A percentile compares a stretch with the other conserved stretches of the same genome.
Conservation (phyloP, 2,797 vertebrate species). For the Monodelphis domestica region DNA sequence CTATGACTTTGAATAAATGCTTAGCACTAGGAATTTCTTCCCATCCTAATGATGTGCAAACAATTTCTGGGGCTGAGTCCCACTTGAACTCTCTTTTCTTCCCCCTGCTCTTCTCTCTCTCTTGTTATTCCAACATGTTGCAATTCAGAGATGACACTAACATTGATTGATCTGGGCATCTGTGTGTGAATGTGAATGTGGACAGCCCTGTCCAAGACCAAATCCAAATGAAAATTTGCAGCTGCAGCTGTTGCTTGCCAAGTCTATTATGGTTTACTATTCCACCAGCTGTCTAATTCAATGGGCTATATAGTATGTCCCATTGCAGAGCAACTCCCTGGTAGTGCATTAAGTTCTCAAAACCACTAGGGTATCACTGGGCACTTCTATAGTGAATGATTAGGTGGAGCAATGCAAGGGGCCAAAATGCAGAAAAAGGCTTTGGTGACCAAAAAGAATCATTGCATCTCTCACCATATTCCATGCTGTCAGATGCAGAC, state of each 20-base stretch:
- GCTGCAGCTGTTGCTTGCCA: neutral
- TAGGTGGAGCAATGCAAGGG: neutral
- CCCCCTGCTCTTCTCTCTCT: neutral
- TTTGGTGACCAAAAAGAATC: fast-evolving
- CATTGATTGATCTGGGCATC: neutral
- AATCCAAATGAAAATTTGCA: neutral
- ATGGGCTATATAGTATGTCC: neutral
- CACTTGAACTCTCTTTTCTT: neutral
- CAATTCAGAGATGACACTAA: neutral
- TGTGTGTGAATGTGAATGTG: neutral
- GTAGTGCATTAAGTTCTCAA: neutral
- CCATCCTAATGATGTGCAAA: neutral
- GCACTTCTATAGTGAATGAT: neutral
- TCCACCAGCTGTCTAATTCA: neutral
- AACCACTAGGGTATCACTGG: neutral
- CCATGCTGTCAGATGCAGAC: fast-evolving
- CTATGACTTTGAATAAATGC: neutral
- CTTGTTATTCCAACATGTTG: neutral
- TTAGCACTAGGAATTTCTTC: neutral
- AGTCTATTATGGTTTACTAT: neutral
- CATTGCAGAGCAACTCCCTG: neutral
- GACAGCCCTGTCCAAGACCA: neutral
- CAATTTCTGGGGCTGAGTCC: neutral
- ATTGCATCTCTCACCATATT: fast-evolving
- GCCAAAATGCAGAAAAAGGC: neutral